Percentiles rank a stretch among this genome's conserved stretches.
These are phyloP conservation scores for Orientallactaga sibirica DNA, from an alignment of 2,797 vertebrate species.

Conservation along the genomic window DNA sequence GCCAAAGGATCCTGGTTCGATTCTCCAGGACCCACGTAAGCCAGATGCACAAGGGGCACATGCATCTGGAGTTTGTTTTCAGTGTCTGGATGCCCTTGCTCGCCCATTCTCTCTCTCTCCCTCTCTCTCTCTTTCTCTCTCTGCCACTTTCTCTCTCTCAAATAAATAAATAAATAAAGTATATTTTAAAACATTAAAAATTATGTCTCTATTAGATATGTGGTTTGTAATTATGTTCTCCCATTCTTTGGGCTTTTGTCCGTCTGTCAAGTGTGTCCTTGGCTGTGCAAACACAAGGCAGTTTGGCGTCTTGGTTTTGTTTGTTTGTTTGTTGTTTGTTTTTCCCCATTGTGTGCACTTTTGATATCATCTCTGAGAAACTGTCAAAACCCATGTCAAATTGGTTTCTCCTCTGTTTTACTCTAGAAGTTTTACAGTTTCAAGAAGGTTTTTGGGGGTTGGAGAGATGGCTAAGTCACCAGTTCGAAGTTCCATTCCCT, in stretches of 20 bases:
- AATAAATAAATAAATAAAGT: too few species aligned
- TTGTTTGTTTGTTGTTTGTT: background rate
- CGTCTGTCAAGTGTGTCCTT: background rate
- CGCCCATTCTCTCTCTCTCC: too few species aligned
- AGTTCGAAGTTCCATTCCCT: background rate
- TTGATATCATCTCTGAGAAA: background rate
- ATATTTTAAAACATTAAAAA: background rate
- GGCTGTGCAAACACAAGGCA: background rate
- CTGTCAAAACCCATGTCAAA: background rate
- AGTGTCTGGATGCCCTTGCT: too few species aligned
- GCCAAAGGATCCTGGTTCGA: too few species aligned
- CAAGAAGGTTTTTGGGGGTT: too few species aligned
- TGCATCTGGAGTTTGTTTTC: too few species aligned
- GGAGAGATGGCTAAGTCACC: too few species aligned
- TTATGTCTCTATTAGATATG: background rate
- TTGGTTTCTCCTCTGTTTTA: background rate
- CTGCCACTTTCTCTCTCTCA: too few species aligned
- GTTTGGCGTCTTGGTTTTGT: background rate
- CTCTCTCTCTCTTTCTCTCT: too few species aligned
- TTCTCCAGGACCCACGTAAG: too few species aligned
- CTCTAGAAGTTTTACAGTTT: background rate
- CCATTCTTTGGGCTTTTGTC: background rate
- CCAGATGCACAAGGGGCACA: too few species aligned
- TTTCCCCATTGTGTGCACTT: background rate
- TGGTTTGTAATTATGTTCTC: background rate